Evolutionary conservation across 1,140 invertebrate genomes (phyloP).

Genomic region (Cydia strobilella): DNA sequence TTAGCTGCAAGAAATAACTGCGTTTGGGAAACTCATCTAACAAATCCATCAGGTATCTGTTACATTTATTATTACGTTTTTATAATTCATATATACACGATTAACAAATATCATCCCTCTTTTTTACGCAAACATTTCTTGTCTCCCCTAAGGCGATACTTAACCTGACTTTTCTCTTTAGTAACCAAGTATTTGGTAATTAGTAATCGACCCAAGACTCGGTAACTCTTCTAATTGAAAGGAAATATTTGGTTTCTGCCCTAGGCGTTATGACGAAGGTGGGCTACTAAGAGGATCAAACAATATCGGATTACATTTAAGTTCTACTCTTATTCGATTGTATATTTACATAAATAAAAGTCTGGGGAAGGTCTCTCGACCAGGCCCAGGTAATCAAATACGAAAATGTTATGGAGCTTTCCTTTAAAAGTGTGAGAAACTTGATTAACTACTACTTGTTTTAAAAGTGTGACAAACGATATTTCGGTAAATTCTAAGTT

Average conservation of each 20-base stretch:
- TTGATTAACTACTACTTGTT: no score
- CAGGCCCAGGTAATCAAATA: no score
- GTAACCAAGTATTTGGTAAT: constrained; percentile 55
- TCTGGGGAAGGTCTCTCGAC: neutral
- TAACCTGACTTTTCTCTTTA: constrained; percentile 25
- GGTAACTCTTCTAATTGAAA: constrained; percentile 52
- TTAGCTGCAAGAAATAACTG: no score
- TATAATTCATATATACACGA: no score
- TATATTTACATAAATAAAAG: neutral
- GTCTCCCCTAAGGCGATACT: neutral
- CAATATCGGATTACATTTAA: neutral
- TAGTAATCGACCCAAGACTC: constrained; percentile 44
- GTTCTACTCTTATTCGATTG: neutral
- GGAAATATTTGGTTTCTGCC: constrained; percentile 50
- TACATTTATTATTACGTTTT: no score
- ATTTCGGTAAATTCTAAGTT: neutral
- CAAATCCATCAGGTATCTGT: no score
- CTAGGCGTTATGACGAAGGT: constrained; percentile 8
- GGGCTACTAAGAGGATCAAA: neutral
- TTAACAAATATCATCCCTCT: neutral
- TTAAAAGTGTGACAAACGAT: no score
- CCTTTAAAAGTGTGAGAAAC: no score
- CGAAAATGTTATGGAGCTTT: no score
- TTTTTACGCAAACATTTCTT: neutral
- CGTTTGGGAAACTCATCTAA: no score